A percentile compares a stretch with the other conserved stretches of the same genome.
phyloP scores from a whole-genome alignment of 2,888 invertebrate genomes.

The Prosopocoilus inquinatus region DNA sequence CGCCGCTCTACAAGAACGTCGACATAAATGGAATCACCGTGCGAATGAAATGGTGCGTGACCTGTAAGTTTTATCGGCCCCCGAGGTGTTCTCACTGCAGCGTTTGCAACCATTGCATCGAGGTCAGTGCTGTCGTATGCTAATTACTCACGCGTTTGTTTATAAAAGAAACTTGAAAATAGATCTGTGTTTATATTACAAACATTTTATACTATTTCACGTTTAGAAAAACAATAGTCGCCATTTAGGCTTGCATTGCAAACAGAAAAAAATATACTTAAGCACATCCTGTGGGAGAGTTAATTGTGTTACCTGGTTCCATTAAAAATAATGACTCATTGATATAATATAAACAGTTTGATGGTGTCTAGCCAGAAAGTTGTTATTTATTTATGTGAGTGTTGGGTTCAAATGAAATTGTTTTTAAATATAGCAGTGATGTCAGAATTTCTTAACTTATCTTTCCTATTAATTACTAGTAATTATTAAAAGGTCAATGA shows the following conservation, averaged over 20 bases:
- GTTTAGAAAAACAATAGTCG: background rate
- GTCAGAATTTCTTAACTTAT: too few species aligned
- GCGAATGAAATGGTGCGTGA: constrained; percentile 99
- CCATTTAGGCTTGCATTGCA: too few species aligned
- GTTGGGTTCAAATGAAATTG: too few species aligned
- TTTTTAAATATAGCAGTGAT: too few species aligned
- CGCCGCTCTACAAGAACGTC: constrained; percentile 94
- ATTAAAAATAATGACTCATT: background rate
- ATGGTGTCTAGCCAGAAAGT: too few species aligned
- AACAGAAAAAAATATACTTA: too few species aligned
- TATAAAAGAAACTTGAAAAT: background rate
- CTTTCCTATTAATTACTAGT: too few species aligned
- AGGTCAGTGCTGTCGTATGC: constrained; percentile 57
- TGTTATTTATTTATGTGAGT: too few species aligned
- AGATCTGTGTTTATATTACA: constrained; percentile 1
- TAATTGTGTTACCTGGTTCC: background rate
- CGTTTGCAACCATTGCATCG: constrained; percentile 98
- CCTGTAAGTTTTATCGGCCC: constrained; percentile 99
- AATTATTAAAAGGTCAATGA: too few species aligned
- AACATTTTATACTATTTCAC: background rate
- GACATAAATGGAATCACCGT: constrained; percentile 98
- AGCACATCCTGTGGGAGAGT: background rate
- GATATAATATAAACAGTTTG: too few species aligned
- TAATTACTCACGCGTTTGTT: background rate
- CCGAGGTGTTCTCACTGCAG: constrained; percentile 99